Conservation (phyloP, 2,888 invertebrate species). For the Trissolcus japonicus region DNA sequence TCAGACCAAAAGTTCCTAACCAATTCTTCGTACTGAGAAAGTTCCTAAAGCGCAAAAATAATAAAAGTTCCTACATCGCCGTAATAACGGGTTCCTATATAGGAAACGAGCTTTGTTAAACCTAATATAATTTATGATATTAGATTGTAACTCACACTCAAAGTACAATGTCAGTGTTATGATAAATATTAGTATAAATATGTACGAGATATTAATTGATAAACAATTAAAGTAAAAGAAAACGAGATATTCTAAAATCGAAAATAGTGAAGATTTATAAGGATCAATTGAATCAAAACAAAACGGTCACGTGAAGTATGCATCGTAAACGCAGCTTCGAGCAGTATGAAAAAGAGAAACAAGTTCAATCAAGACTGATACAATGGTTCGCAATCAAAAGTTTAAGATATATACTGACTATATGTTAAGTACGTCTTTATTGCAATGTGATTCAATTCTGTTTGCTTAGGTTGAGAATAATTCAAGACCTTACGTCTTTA, state of each 20-base stretch:
- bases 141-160: constrained; percentile 47
- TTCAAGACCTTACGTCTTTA: constrained; percentile 20
- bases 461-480: constrained; percentile 12
- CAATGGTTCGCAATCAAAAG: too few species aligned
- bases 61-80: constrained; percentile 66
- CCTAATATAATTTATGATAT: constrained; percentile 35
- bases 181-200: constrained; percentile 25
- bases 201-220: constrained; percentile 10
- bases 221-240: constrained; percentile 27
- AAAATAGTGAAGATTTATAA: too few species aligned
- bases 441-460: constrained; percentile 7
- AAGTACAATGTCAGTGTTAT: constrained; percentile 48
- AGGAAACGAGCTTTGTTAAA: constrained; percentile 64
- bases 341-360: too few species aligned
- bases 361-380: too few species aligned
- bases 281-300: too few species aligned
- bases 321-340: background rate
- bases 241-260: constrained; percentile 2
- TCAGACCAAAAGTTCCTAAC: constrained; percentile 53
- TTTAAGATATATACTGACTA: background rate
- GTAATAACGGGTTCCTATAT: constrained; percentile 64
- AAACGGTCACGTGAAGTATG: background rate
- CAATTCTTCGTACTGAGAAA: constrained; percentile 52
- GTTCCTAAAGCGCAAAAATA: constrained; percentile 49
- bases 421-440: constrained; percentile 20